Evolutionary conservation across 2,888 invertebrate species (phyloP), one percentile per base, ranked within the genome.

Genomic region (Tromatobia lineatoria): DNA sequence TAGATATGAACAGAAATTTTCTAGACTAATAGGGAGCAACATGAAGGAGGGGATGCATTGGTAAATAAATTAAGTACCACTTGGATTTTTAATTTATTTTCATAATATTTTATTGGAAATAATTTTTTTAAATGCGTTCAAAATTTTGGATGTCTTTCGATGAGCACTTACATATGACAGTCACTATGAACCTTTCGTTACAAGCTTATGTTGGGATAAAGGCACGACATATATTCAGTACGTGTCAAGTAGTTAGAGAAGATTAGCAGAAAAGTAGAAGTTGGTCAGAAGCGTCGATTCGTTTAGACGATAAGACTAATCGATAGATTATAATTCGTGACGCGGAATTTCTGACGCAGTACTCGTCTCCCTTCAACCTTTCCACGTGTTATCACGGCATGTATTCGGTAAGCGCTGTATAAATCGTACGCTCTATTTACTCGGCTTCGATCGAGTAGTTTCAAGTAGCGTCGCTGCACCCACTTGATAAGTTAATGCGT

Each of bases 291-390:
- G 18, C 23, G 42, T 13, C 7, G 13, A 18, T 47, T 20, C 10
- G 29, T 25, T 25, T 57, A n/a, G 57, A 45, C 71, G 61, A 59
- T 59, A 61, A 47, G 47, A 7, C 42, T 3, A 2, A 50, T 74
- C 73, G 73, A 74, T 74, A 61, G 23, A 61, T 74, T 47, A 54
- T 54, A 57, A 71, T 54, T 71, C 23, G 34, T 42, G 25, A 18
- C 59, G 23, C 34, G 25, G 34, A 23, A 67, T 25, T 67, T 67
- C 18, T 67, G 47, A 47, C 54, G 23, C 25, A 11, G 11, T 23
- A 57, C 11, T 13, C 23, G 13, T 13, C 25, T 11, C 23, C 45
- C 13, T 34, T 20, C 23, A 47, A 52, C 34, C 34, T 42, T 61
- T 47, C 18, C 10, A 20, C 34, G 20, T 13, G 13, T 34, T 74